Base-by-base conservation (phyloP, 2,888 invertebrate genomes). In the Urechis unicinctus region DNA sequence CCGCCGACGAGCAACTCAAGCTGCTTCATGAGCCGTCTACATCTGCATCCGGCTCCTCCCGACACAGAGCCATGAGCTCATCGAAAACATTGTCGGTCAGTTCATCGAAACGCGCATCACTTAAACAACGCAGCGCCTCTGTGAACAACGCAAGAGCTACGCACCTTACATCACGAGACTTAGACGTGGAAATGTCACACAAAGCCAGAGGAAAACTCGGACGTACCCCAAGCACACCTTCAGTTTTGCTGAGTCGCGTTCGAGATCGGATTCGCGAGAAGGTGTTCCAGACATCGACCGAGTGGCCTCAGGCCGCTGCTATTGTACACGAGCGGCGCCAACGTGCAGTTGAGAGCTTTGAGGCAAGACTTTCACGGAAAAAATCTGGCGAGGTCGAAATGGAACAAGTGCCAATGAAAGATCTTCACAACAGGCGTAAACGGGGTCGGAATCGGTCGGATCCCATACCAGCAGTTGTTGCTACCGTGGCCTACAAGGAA, bases 251-350 rank as follows among this genome's bases (percentile, higher is more conserved):
- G 30, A 52, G 49, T 26, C 63, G 61, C 50, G 60, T 65, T 3
- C 64, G 61, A 50, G 65, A 65, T 30, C 55, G 62, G 44, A 65
- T 65, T 9, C 50, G 60, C 13, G 61, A 64, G 49, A 64, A 59
- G 28, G 58, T 65, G 17, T 62, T 63, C 51, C 61, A 62, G 60
- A 58, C 60, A n/a, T 61, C 64, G 9, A 57, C 55, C 1, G 65
- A 65, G 28, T 61, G 64, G 60, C 59, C 61, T 1, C 55, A 57
- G 25, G 49, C 57, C 13, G 63, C 63, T 5, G 63, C 60, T 24
- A 62, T 65, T 30, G 57, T 65, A 17, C 63, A 63, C 29, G 63
- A 63, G 45, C 51, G 56, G 28, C 41, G 63, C 5, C 63, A 63
- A 52, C 54, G 59, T 36, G 61, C 61, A 9, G 56, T 52, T 17